These are phyloP conservation scores for Euplexia lucipara DNA, from an alignment of 2,888 invertebrate species.

Conservation along the genomic window DNA sequence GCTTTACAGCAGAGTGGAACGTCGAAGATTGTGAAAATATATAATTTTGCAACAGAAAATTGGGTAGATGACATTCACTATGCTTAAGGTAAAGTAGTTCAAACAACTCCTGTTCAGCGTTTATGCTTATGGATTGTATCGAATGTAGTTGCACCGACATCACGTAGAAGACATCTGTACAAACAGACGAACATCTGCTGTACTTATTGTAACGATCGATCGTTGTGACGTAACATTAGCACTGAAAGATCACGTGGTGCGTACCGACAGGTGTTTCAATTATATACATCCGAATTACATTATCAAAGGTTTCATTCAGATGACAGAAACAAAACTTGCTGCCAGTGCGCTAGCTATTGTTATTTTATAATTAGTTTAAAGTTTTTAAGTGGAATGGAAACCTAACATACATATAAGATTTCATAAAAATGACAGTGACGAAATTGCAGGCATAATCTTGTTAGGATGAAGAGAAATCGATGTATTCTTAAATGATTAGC, in stretches of 20 bases:
- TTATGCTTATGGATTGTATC: constrained; percentile 15
- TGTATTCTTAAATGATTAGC: constrained; percentile 31
- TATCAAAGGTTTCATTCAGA: constrained; percentile 38
- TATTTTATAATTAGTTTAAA: not conserved
- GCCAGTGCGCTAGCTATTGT: not conserved
- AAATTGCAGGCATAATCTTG: not conserved
- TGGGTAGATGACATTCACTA: not conserved
- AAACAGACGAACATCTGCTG: constrained; percentile 51
- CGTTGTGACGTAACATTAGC: constrained; percentile 52
- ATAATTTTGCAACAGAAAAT: constrained; percentile 8
- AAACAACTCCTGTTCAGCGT: constrained; percentile 3
- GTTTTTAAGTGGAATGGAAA: no score
- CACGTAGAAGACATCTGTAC: constrained; percentile 49
- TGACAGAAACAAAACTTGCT: constrained; percentile 1
- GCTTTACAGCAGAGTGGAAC: not conserved
- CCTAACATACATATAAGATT: not conserved
- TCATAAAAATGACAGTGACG: not conserved
- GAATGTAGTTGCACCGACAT: constrained; percentile 41
- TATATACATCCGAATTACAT: constrained; percentile 29
- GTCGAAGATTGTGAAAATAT: constrained; percentile 8
- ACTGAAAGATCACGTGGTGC: constrained; percentile 43
- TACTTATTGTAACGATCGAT: constrained; percentile 45
- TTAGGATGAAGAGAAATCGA: constrained; percentile 8
- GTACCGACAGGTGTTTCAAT: constrained; percentile 52
- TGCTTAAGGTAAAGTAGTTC: not conserved